phyloP scores from a whole-genome alignment of 2,113 vertebrate genomes.

The Noctilio leporinus region DNA sequence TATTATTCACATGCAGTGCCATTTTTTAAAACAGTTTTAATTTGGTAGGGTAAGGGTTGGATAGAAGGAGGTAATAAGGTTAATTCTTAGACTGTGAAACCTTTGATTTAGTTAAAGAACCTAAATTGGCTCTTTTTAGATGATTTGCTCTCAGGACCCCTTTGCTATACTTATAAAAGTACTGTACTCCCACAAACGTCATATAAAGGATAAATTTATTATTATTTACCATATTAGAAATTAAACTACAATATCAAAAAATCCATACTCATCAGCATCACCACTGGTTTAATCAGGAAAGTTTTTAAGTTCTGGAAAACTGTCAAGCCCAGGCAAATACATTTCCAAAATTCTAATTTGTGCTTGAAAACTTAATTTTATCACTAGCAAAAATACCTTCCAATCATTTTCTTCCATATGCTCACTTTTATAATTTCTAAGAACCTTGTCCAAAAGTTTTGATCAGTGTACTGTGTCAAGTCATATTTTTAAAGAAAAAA shows the following conservation, averaged over 20 bases:
- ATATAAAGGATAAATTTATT: background rate
- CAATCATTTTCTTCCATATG: background rate
- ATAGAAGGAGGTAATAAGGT: background rate
- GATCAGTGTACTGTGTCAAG: background rate
- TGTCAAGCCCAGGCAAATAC: background rate
- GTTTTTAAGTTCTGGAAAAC: background rate
- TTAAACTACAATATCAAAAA: background rate
- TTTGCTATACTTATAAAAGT: background rate
- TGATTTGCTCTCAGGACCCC: background rate
- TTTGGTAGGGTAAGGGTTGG: background rate
- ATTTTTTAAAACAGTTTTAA: background rate
- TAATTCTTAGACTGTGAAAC: background rate
- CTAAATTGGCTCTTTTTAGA: background rate
- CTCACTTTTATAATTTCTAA: background rate
- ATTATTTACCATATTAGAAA: background rate
- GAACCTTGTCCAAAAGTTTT: constrained; percentile 1
- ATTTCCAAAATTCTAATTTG: constrained; percentile 13
- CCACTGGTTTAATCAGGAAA: background rate
- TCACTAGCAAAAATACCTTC: background rate
- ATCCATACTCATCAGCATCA: background rate
- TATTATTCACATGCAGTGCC: background rate
- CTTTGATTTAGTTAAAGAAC: background rate
- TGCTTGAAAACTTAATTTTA: constrained; percentile 11
- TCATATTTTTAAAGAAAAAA: background rate
- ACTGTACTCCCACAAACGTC: background rate